Base-by-base conservation (phyloP, 2,888 invertebrate species). In the Apodemia duryi region DNA sequence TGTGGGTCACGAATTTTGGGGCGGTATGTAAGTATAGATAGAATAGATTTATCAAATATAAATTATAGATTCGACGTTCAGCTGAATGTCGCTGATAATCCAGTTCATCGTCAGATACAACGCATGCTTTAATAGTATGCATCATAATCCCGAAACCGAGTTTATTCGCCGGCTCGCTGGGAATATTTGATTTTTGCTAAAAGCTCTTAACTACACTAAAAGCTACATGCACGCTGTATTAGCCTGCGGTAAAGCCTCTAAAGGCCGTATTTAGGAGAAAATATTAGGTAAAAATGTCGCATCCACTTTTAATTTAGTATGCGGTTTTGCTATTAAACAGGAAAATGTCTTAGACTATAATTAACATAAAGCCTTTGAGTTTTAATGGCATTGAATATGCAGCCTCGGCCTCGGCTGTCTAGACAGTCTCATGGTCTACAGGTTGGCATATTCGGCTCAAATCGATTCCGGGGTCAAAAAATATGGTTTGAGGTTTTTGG, bases 201-300 rank as follows among this genome's bases (percentile, higher is more conserved):
- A 76, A 72, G 72, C 73, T 68, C 70, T 69, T 63, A 68, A 65
- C 68, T 68, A 43, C 61, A 67, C 75, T 75, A 74, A 75, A 76
- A 76, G 76, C 75, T 70, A 28, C 54, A 54, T 29, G 54, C 54
- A 29, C 69, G 69, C 67, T 69, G 68, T 71, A 72, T 69, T 70
- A 70, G 69, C 66, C 68, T 71, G 75, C 71, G 74, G 74, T 72
- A 67, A 64, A 61, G 68, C 70, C 67, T 65, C 70, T 70, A 72
- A 72, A 75, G 73, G 72, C 69, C 66, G 68, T 64, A 67, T 71
- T 71, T 69, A 70, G 71, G 69, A 65, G 70, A 70, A 73, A 73
- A 68, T 64, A 61, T 64, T 35, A 38, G 38, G 21, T 51, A 64
- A 54, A 54, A 54, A 28, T 28, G 46, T 46, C 46, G 11, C 46